Conservation (phyloP, 2,113 vertebrate genomes). For the Pomatostomus ruficeps region DNA sequence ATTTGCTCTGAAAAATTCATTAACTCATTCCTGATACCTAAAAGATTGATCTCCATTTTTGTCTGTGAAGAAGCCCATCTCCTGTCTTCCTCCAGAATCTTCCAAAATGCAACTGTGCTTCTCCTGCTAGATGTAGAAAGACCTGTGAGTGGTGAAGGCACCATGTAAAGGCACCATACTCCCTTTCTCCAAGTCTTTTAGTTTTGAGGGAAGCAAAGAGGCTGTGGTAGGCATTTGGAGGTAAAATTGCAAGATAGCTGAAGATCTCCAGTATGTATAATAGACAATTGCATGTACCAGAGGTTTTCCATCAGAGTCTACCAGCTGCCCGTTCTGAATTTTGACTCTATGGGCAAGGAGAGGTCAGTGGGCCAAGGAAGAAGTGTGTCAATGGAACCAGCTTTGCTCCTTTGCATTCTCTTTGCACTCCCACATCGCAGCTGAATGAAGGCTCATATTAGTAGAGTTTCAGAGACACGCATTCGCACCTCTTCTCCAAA, state of each 20-base stretch:
- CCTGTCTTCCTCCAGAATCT: not conserved
- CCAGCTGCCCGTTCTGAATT: not conserved
- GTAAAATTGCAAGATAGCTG: not conserved
- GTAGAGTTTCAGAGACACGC: not conserved
- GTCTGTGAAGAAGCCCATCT: not conserved
- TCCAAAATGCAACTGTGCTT: not conserved
- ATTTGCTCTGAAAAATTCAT: not conserved
- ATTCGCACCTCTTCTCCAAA: not conserved
- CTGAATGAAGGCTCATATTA: not conserved
- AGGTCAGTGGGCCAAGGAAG: not conserved
- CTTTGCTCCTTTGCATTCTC: not conserved
- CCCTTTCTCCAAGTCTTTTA: not conserved
- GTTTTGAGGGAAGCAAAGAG: not conserved
- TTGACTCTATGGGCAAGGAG: not conserved
- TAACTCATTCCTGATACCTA: not conserved
- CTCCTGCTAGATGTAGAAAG: not conserved
- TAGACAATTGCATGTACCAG: not conserved
- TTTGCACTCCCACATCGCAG: not conserved
- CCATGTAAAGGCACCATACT: not conserved
- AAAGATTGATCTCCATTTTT: not conserved
- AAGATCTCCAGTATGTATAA: not conserved
- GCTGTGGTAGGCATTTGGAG: not conserved
- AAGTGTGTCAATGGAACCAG: not conserved
- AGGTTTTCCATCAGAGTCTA: not conserved
- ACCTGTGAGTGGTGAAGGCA: not conserved